Conservation (phyloP, 2,888 invertebrate species). For the Andrena camellia region DNA sequence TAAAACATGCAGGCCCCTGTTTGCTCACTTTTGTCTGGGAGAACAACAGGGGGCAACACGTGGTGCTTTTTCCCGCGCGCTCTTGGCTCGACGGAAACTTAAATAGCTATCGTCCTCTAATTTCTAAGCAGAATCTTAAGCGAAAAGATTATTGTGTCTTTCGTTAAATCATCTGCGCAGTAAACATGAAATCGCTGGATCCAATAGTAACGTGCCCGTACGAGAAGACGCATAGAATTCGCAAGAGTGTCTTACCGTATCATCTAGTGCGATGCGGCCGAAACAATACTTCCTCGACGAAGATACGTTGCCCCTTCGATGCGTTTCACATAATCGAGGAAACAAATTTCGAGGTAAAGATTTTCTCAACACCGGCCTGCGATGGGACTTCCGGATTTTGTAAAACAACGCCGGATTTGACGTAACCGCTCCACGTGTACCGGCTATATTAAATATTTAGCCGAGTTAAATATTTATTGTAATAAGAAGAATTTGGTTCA, state of each 20-base stretch:
- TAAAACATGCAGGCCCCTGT: too few species aligned
- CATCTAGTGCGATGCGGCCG: not conserved
- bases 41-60: not conserved
- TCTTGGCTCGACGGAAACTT: not conserved
- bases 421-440: not conserved
- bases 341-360: conserved; percentile 17
- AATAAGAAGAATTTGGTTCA: too few species aligned
- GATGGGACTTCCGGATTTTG: not conserved
- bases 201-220: conserved; percentile 4
- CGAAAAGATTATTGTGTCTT: not conserved
- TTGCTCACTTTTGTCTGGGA: not conserved
- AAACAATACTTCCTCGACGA: not conserved
- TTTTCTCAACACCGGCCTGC: not conserved
- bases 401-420: not conserved
- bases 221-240: not conserved
- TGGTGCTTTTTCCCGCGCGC: not conserved
- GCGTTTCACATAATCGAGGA: conserved; percentile 20
- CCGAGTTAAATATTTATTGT: not conserved
- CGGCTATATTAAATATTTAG: not conserved
- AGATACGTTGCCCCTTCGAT: conserved; percentile 32
- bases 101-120: not conserved
- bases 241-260: not conserved
- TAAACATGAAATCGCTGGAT: conserved; percentile 4
- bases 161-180: not conserved
- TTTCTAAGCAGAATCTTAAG: not conserved